phyloP scores from a whole-genome alignment of 2,888 invertebrate species.

The Chesias legatella region DNA sequence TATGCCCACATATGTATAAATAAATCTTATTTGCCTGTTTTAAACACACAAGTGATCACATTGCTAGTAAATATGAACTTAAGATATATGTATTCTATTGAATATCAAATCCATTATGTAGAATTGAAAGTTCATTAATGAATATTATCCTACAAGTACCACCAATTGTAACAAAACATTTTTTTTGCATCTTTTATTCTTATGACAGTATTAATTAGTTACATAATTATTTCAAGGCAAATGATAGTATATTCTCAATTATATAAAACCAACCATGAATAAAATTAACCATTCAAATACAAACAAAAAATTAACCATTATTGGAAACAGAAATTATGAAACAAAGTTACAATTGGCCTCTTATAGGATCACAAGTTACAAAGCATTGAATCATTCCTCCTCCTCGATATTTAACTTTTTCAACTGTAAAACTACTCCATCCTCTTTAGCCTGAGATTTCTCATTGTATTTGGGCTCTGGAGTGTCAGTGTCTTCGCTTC shows the following conservation, averaged over 20 bases:
- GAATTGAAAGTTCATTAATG: slow-evolving; percentile 22
- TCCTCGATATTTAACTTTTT: slow-evolving; percentile 80
- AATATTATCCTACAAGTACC: slow-evolving; percentile 29
- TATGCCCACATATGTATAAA: too few relatives aligned
- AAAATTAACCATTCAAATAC: too few relatives aligned
- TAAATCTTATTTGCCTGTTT: neutral
- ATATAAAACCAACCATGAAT: too few relatives aligned
- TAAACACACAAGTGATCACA: slow-evolving; percentile 5
- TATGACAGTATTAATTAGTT: too few relatives aligned
- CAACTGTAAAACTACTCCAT: slow-evolving; percentile 79
- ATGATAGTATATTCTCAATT: too few relatives aligned
- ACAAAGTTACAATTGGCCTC: slow-evolving; percentile 39
- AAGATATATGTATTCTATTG: slow-evolving; percentile 21
- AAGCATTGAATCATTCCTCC: slow-evolving; percentile 41
- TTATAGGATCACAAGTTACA: slow-evolving; percentile 28
- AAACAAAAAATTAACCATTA: neutral
- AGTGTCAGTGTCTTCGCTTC: slow-evolving; percentile 70
- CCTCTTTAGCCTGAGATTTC: slow-evolving; percentile 52
- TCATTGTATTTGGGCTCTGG: slow-evolving; percentile 61
- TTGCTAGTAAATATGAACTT: slow-evolving; percentile 21
- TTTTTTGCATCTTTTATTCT: too few relatives aligned
- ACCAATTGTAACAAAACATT: slow-evolving; percentile 29
- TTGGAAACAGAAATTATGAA: slow-evolving; percentile 17
- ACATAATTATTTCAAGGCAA: too few relatives aligned
- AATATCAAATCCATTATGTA: slow-evolving; percentile 48